Conservation (phyloP, 2,113 vertebrate genomes). For the Hepsetus odoe region DNA sequence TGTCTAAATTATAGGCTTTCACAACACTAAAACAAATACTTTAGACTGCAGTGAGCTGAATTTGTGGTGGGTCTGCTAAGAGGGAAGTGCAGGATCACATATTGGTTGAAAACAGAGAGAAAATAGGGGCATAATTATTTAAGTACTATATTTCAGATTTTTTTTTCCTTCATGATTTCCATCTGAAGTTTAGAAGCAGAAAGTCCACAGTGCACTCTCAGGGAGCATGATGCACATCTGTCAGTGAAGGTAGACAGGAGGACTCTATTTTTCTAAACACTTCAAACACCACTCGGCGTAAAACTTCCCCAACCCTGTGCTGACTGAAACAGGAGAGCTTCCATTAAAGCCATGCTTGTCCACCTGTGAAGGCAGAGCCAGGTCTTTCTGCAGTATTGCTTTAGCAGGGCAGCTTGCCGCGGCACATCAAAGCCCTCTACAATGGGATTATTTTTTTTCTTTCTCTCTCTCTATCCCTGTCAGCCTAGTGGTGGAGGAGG, state of each 20-base stretch:
- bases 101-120: not conserved
- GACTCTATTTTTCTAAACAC: constrained; percentile 30
- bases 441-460: constrained; percentile 28
- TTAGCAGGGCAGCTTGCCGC: constrained; percentile 40
- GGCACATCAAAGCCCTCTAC: constrained; percentile 49
- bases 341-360: constrained; percentile 51
- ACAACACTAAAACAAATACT: not conserved
- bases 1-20: not conserved
- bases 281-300: constrained; percentile 49
- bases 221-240: constrained; percentile 45
- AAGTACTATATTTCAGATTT: not conserved
- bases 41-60: not conserved
- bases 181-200: not conserved
- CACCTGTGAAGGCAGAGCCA: constrained; percentile 59
- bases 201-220: constrained; percentile 7
- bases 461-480: constrained; percentile 14
- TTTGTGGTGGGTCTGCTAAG: not conserved
- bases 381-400: constrained; percentile 55
- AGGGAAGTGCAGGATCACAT: not conserved
- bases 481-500: constrained; percentile 40
- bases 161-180: not conserved
- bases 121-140: not conserved
- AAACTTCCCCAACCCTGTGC: constrained; percentile 42
- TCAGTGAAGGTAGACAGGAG: constrained; percentile 44
- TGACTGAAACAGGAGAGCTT: constrained; percentile 52